These are phyloP conservation scores for Rhopilema esculentum DNA, from an alignment of 30 jellyfish, hydroid and myxozoan genomes.

Conservation along the genomic window DNA sequence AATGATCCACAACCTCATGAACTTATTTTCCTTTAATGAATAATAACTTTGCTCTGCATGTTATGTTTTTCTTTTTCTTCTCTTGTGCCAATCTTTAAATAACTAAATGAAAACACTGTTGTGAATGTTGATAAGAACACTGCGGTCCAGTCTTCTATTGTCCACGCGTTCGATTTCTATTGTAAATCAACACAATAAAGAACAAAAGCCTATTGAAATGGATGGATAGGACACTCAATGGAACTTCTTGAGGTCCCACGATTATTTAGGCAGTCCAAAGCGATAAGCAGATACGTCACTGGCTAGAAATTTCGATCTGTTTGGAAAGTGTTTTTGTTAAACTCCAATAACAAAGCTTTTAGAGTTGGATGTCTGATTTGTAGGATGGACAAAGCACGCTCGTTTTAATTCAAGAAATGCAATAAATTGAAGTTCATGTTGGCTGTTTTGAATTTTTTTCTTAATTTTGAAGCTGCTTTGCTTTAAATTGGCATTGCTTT, in stretches of 20 bases:
- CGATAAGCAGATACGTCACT: too few species aligned
- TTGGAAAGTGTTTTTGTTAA: too few species aligned
- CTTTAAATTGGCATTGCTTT: too few species aligned
- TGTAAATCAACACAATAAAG: constrained; percentile 4
- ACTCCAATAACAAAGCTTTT: too few species aligned
- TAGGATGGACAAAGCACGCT: too few species aligned
- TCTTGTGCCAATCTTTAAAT: not conserved
- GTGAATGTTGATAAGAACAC: constrained; percentile 39
- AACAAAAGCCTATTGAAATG: constrained; percentile 14
- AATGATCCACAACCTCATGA: not conserved
- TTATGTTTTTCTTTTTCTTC: not conserved
- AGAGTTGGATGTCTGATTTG: too few species aligned
- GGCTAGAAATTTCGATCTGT: too few species aligned
- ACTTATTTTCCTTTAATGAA: not conserved
- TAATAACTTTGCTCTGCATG: not conserved
- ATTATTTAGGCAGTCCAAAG: too few species aligned
- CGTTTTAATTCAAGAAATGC: too few species aligned
- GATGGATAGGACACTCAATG: not conserved
- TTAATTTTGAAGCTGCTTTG: too few species aligned
- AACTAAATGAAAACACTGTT: constrained; percentile 7
- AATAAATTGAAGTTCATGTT: too few species aligned
- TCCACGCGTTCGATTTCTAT: constrained; percentile 9
- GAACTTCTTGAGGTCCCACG: not conserved
- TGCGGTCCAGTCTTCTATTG: constrained; percentile 60
- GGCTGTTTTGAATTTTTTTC: too few species aligned